These are phyloP conservation scores for Coracias cyanogaster DNA, from an alignment of 2,797 vertebrate genomes.

Conservation along the genomic window DNA sequence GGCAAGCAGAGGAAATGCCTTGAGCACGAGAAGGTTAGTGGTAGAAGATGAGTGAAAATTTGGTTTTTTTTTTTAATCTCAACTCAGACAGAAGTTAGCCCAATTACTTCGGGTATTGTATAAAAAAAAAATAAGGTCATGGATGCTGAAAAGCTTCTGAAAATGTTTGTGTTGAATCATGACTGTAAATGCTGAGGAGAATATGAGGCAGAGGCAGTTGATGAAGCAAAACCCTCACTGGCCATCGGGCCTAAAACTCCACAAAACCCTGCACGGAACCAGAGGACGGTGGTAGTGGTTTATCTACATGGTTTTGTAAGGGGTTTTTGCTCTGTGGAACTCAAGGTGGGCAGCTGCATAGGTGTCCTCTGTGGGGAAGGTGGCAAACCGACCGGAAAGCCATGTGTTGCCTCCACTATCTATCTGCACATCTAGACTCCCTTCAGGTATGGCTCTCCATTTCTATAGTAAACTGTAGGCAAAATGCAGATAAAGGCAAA, in stretches of 20 bases:
- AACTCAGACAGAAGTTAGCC: not conserved
- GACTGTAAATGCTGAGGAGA: not conserved
- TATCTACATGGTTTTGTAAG: not conserved
- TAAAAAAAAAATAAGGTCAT: not conserved
- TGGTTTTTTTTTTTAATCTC: not conserved
- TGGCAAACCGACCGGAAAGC: not conserved
- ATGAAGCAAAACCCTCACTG: not conserved
- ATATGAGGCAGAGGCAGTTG: not conserved
- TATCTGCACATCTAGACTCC: rapidly evolving
- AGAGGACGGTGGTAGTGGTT: not conserved
- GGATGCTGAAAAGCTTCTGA: not conserved
- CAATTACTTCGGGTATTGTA: not conserved
- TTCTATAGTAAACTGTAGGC: not conserved
- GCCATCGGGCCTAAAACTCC: not conserved
- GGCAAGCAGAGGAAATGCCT: not conserved
- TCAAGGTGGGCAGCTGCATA: not conserved
- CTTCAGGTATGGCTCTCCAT: not conserved
- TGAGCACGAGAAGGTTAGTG: not conserved
- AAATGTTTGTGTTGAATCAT: not conserved
- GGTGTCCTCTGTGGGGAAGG: not conserved
- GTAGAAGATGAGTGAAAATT: not conserved
- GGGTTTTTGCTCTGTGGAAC: not conserved
- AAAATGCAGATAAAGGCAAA: not conserved
- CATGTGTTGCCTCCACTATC: not conserved
- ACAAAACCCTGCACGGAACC: not conserved